These are phyloP conservation scores for Ditula angustiorana DNA, from an alignment of 2,888 invertebrate species.

Conservation along the genomic window DNA sequence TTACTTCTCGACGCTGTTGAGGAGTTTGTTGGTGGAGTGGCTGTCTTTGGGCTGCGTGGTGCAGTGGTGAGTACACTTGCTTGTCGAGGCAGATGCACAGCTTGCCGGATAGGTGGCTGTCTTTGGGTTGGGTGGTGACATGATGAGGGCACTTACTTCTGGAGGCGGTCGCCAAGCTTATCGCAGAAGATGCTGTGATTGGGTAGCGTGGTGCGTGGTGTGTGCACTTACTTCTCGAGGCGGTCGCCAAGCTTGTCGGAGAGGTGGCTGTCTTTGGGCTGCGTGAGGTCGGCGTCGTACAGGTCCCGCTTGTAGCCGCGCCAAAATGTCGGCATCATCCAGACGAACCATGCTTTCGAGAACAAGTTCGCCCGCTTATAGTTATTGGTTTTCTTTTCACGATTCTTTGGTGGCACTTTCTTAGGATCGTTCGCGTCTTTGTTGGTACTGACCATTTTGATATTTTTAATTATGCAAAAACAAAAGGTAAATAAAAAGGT, in stretches of 20 bases:
- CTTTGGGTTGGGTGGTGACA: too few species aligned
- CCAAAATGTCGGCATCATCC: conserved; percentile 85
- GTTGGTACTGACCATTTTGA: conserved; percentile 81
- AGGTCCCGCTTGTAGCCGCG: conserved; percentile 87
- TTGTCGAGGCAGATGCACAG: too few species aligned
- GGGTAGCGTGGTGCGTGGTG: neutral
- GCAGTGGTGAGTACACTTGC: too few species aligned
- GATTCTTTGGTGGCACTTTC: conserved; percentile 77
- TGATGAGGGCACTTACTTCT: too few species aligned
- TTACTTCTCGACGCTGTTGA: too few species aligned
- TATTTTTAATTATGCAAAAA: conserved; percentile 40
- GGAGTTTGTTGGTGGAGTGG: too few species aligned
- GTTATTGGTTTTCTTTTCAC: conserved; percentile 79
- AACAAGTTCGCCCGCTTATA: conserved; percentile 74
- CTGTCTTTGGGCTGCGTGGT: too few species aligned
- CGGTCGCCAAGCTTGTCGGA: conserved; percentile 87
- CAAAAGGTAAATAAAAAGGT: conserved; percentile 42
- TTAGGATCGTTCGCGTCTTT: conserved; percentile 72
- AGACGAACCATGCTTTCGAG: conserved; percentile 78
- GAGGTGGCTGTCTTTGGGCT: conserved; percentile 88
- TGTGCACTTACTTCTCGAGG: conserved; percentile 83
- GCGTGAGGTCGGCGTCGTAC: conserved; percentile 88
- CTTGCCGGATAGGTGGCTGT: too few species aligned
- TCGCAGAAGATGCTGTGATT: too few species aligned
- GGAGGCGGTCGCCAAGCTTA: neutral